Base-by-base conservation (phyloP, 2,797 vertebrate species). In the Propithecus perrieri region DNA sequence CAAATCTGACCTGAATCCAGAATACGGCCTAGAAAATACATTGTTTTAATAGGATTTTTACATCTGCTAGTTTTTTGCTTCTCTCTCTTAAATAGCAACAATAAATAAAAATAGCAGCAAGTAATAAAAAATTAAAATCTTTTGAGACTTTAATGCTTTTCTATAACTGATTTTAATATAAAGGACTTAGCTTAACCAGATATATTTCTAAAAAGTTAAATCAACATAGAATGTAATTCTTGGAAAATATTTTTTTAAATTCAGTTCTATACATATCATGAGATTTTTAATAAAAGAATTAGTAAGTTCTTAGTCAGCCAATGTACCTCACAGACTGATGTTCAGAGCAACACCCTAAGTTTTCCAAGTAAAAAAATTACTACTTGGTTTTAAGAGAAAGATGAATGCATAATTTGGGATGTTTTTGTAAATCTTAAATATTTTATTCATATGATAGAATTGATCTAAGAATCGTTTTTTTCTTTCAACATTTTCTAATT, bases 301-400 rank as follows among this genome's bases (percentile, higher is more conserved):
- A 83, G 13, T 79, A 86, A 76, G 28, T 78, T 85, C 46, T 92
- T 89, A 91, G 83, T 72, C 57, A 26, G 24, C 57, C n/a, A 65
- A 8, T 30, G 53, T 38, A 76, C 35, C 33, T 89, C 35, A n/a
- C 43, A 65, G 50, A 50, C n/a, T 63, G 61, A 89, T 69, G 14
- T 55, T 85, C 30, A 72, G 24, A 75, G 75, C 24, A 92, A 86
- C n/a, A 88, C 13, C 24, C 81, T 83, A 53, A 20, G 22, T 89
- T 85, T 67, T 57, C 71, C 13, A 80, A 28, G 92, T 46, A 41
- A 50, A 86, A 78, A 43, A 83, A 76, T 71, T 71, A 35, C 15
- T 28, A 33, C 48, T 33, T 22, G 17, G 24, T 79, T 95, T 93
- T 53, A 94, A 89, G 61, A 92, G 57, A 94, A 89, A 86, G 69